Conservation (phyloP, 2,888 invertebrate species). For the Ischnura elegans region DNA sequence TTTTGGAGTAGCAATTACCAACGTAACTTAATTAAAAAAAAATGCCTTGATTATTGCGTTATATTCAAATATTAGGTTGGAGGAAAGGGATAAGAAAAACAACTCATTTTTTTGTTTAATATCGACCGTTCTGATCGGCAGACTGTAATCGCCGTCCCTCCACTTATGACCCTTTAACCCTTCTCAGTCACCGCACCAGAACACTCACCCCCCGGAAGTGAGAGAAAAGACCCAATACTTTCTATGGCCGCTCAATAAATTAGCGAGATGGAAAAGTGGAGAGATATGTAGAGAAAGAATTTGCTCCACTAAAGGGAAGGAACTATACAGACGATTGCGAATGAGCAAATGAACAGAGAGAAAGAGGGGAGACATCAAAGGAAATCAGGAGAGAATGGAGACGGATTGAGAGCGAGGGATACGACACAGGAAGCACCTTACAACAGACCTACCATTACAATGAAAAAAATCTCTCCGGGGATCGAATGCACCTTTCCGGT, state of each 20-base stretch:
- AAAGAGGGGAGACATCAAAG: too few species aligned
- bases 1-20: too few species aligned
- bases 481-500: slow-evolving; percentile 31
- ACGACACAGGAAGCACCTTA: slow-evolving; percentile 31
- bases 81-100: too few species aligned
- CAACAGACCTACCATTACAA: not conserved
- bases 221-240: not conserved
- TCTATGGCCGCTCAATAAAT: not conserved
- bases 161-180: not conserved
- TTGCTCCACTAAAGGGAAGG: not conserved
- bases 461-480: not conserved
- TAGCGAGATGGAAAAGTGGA: not conserved
- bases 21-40: too few species aligned
- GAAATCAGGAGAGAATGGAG: not conserved
- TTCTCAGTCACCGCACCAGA: too few species aligned
- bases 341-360: not conserved
- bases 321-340: not conserved
- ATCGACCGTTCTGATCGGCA: too few species aligned
- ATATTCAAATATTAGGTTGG: too few species aligned
- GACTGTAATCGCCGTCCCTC: too few species aligned
- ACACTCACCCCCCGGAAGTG: too few species aligned
- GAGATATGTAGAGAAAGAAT: not conserved
- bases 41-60: too few species aligned
- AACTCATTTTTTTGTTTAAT: too few species aligned
- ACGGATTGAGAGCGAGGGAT: not conserved